Evolutionary conservation across 2,888 invertebrate species (phyloP).

Genomic region (Fragum sueziense): DNA sequence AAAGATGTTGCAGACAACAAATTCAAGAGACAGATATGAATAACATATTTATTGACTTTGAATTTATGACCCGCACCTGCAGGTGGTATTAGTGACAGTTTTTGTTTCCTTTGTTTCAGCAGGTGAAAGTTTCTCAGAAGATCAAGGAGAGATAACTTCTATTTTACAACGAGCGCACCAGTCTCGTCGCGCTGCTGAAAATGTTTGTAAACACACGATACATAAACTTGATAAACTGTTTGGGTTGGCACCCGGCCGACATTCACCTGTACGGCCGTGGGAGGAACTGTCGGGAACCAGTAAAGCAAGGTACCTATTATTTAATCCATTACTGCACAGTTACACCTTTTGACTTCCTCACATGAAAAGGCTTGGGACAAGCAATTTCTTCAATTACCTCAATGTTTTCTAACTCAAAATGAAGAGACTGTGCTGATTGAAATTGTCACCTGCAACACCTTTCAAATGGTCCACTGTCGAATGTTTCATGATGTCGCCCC

Average conservation of each 20-base stretch:
- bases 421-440: no score
- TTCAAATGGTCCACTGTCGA: slow-evolving; percentile 47
- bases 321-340: no score
- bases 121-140: slow-evolving; percentile 46
- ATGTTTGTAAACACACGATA: slow-evolving; percentile 89
- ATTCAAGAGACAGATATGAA: no score
- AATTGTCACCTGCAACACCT: no score
- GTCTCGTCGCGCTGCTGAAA: slow-evolving; percentile 89
- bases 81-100: no score
- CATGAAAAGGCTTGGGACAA: no score
- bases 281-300: slow-evolving; percentile 57
- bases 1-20: no score
- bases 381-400: no score
- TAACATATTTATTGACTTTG: no score
- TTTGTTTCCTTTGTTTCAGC: slow-evolving; percentile 22
- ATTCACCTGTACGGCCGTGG: slow-evolving; percentile 59
- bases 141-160: slow-evolving; percentile 79
- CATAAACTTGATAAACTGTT: slow-evolving; percentile 87
- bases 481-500: slow-evolving; percentile 61
- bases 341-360: no score
- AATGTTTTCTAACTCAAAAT: no score
- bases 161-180: slow-evolving; percentile 84
- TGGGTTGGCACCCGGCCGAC: slow-evolving; percentile 63
- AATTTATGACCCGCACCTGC: no score
- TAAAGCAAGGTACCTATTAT: slow-evolving; percentile 37